These are phyloP conservation scores for Macrobrachium rosenbergii DNA, from an alignment of 1,140 invertebrate species.

Conservation along the genomic window DNA sequence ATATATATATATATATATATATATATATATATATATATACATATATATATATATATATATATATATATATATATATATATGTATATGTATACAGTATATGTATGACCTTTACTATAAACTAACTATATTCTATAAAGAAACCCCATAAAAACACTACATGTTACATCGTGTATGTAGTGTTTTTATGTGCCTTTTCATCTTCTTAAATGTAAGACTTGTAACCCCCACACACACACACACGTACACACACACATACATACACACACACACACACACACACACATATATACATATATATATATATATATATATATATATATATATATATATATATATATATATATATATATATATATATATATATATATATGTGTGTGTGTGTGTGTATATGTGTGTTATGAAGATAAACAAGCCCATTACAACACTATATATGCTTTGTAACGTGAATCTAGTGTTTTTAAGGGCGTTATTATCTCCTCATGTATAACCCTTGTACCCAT, in stretches of 20 bases:
- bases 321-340: slow-evolving; percentile 2
- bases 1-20: too few relatives aligned
- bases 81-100: too few relatives aligned
- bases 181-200: too few relatives aligned
- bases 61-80: slow-evolving; percentile 2
- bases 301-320: slow-evolving; percentile 1
- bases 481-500: too few relatives aligned
- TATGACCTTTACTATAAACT: too few relatives aligned
- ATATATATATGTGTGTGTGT: background rate
- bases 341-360: background rate
- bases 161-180: background rate
- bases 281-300: background rate
- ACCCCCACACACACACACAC: background rate
- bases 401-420: too few relatives aligned
- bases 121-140: too few relatives aligned
- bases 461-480: too few relatives aligned
- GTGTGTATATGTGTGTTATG: background rate
- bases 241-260: background rate
- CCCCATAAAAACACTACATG: background rate
- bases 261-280: background rate
- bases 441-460: too few relatives aligned
- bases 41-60: background rate
- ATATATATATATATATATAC: background rate
- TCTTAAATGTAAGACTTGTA: too few relatives aligned
- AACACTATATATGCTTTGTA: too few relatives aligned